Conservation (phyloP, 2,797 vertebrate genomes). For the Oryzias sinensis region DNA sequence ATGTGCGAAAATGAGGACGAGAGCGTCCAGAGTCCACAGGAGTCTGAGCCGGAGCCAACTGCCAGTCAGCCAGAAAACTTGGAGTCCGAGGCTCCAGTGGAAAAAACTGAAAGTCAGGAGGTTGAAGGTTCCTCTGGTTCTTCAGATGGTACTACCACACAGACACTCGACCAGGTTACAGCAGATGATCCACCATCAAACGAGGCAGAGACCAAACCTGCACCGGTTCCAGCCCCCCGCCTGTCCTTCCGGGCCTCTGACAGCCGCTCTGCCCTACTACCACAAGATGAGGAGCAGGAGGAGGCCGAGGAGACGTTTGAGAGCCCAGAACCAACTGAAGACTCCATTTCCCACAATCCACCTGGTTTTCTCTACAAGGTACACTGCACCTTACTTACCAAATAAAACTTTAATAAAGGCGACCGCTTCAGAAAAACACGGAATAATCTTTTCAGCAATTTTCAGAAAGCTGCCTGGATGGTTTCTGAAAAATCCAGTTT, state of each 20-base stretch:
- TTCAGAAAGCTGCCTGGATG: no score
- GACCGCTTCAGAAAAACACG: no score
- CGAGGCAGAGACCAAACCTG: conserved; percentile 26
- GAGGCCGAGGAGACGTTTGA: conserved; percentile 12
- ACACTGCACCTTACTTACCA: not conserved
- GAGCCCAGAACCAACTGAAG: conserved; percentile 17
- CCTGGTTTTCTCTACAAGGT: conserved; percentile 74
- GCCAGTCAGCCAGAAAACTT: conserved; percentile 48
- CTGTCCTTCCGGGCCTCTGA: conserved; percentile 46
- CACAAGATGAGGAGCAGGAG: conserved; percentile 17
- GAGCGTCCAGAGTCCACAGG: conserved; percentile 33
- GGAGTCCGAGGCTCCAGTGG: conserved; percentile 30
- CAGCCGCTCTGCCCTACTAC: not conserved
- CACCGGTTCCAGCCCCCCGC: conserved; percentile 64
- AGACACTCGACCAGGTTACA: conserved; percentile 25
- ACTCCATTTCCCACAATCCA: conserved; percentile 36
- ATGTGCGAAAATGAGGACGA: conserved; percentile 46
- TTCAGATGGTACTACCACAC: conserved; percentile 17
- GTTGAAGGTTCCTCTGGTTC: conserved; percentile 25
- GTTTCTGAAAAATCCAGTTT: no score
- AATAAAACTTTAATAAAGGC: no score
- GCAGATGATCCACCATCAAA: conserved; percentile 10
- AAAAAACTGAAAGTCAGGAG: conserved; percentile 39
- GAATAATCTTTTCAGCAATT: no score
- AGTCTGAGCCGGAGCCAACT: conserved; percentile 15